Evolutionary conservation across 1,140 invertebrate species (phyloP).

Genomic region (Anastatus disparis): DNA sequence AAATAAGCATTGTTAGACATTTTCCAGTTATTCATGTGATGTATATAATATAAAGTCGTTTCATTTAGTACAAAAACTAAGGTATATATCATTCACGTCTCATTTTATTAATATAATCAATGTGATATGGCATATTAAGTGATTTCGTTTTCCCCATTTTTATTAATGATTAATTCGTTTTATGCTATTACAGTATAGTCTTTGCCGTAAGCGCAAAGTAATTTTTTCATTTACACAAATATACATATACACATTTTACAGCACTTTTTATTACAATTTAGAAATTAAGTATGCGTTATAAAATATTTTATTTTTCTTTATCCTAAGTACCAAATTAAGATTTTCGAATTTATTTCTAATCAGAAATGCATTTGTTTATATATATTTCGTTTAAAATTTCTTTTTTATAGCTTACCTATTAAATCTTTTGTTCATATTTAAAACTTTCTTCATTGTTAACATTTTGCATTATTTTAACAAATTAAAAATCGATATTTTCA

Average conservation of each 20-base stretch:
- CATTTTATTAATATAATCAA: constrained; percentile 13
- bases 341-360: too few relatives aligned
- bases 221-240: constrained; percentile 1
- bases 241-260: constrained; percentile 1
- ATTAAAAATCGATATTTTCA: not conserved
- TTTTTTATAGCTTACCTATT: constrained; percentile 22
- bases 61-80: constrained; percentile 31
- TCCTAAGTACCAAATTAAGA: constrained; percentile 11
- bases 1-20: not conserved
- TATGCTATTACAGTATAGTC: not conserved
- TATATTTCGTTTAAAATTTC: constrained; percentile 7
- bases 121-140: constrained; percentile 43
- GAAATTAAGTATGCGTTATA: not conserved
- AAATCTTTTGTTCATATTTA: not conserved
- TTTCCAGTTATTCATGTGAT: not conserved
- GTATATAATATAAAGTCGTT: constrained; percentile 26
- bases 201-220: not conserved
- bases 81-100: constrained; percentile 4
- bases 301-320: constrained; percentile 11
- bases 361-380: too few relatives aligned
- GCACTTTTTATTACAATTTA: not conserved
- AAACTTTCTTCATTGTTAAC: constrained; percentile 6
- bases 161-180: constrained; percentile 5
- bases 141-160: constrained; percentile 42
- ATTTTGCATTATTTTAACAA: not conserved